Conservation (phyloP, 2,888 invertebrate genomes). For the Clanis bilineata region DNA sequence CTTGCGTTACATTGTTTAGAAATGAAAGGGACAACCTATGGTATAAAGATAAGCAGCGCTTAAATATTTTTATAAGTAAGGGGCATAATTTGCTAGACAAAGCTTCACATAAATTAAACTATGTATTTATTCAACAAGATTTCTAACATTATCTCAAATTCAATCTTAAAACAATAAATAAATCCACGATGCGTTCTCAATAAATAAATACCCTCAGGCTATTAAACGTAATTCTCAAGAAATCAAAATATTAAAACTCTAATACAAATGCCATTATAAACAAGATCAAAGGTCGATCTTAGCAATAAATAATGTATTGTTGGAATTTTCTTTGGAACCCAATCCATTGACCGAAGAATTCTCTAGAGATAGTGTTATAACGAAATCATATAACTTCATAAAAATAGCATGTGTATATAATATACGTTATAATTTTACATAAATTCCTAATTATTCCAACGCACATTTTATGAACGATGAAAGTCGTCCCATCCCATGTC, state of each 20-base stretch:
- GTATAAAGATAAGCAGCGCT: too few relatives aligned
- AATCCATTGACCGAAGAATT: constrained; percentile 4
- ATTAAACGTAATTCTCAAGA: too few relatives aligned
- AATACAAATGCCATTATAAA: not conserved
- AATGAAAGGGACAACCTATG: too few relatives aligned
- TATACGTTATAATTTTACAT: not conserved
- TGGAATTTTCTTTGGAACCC: not conserved
- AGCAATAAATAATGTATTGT: constrained; percentile 9
- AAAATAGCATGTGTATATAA: not conserved
- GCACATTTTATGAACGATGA: too few relatives aligned
- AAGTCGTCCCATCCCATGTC: too few relatives aligned
- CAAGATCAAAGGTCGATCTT: not conserved
- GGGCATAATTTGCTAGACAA: too few relatives aligned
- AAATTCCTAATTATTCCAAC: too few relatives aligned
- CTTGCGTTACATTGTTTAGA: too few relatives aligned
- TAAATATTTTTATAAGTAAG: too few relatives aligned
- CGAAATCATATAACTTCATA: not conserved
- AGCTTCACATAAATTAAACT: too few relatives aligned
- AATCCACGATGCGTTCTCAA: not conserved
- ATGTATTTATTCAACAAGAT: too few relatives aligned
- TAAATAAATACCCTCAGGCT: not conserved
- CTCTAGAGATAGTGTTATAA: not conserved
- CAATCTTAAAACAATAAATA: not conserved
- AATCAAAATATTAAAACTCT: not conserved
- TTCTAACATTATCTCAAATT: not conserved